Conservation (phyloP, 2,888 invertebrate species). For the Diploptera punctata region DNA sequence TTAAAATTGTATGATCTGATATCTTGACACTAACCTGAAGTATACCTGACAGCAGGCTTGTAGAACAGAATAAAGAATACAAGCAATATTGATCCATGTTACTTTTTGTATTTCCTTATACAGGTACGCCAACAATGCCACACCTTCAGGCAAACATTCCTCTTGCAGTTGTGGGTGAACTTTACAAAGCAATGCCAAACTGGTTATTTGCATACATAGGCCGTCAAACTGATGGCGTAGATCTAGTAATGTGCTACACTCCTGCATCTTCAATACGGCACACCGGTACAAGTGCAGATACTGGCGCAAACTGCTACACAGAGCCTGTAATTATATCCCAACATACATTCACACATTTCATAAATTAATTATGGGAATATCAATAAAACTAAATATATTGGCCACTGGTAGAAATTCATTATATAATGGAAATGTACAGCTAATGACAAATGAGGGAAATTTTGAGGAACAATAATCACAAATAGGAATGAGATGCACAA, state of each 20-base stretch:
- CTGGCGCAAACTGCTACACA: constrained; percentile 65
- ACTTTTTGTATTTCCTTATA: constrained; percentile 67
- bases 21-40: constrained; percentile 60
- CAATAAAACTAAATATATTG: no score
- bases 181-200: neutral
- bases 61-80: constrained; percentile 63
- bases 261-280: constrained; percentile 54
- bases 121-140: constrained; percentile 68
- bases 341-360: constrained; percentile 14
- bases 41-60: constrained; percentile 65
- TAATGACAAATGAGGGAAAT: no score
- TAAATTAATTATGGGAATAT: neutral
- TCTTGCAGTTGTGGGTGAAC: neutral
- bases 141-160: constrained; percentile 54
- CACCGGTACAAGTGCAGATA: constrained; percentile 67
- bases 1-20: no score
- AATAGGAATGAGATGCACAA: no score
- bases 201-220: constrained; percentile 4
- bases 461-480: no score
- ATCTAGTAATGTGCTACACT: neutral
- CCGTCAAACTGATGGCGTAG: neutral
- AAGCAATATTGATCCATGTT: constrained; percentile 62
- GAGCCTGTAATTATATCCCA: constrained; percentile 64
- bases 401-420: no score
- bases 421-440: no score